Conservation (phyloP, 2,888 invertebrate genomes). For the Strigamia transsilvanica region DNA sequence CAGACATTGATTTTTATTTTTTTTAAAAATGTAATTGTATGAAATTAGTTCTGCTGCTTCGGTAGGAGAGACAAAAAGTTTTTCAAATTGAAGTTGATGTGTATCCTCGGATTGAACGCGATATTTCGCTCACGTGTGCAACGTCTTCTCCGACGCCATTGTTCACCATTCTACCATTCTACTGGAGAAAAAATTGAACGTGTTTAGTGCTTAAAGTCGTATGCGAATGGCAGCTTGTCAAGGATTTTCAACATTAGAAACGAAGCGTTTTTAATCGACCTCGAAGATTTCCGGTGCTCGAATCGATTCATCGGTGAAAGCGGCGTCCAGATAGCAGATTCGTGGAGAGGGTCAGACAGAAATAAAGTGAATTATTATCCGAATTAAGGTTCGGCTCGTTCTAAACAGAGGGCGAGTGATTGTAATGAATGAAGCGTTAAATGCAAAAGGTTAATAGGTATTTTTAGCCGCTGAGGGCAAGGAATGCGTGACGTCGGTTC, state of each 20-base stretch:
- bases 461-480: conserved; percentile 3
- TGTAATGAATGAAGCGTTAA: background rate
- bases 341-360: background rate
- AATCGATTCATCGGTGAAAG: background rate
- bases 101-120: no score
- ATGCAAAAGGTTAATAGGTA: background rate
- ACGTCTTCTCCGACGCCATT: background rate
- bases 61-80: background rate
- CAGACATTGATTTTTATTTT: no score
- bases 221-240: background rate
- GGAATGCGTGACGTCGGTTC: background rate
- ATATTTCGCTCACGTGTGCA: background rate
- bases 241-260: conserved; percentile 16
- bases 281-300: background rate
- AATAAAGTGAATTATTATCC: conserved; percentile 9
- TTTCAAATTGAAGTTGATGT: background rate
- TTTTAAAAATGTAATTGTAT: no score
- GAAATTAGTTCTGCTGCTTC: background rate
- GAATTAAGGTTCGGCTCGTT: background rate
- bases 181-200: no score
- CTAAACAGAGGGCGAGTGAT: background rate
- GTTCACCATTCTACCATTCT: no score
- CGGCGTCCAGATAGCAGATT: background rate
- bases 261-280: conserved; percentile 19
- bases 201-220: no score